Percentiles rank a stretch among this genome's conserved stretches.
phyloP scores from a whole-genome alignment of 2,888 invertebrate genomes.

The Endotricha flammealis region DNA sequence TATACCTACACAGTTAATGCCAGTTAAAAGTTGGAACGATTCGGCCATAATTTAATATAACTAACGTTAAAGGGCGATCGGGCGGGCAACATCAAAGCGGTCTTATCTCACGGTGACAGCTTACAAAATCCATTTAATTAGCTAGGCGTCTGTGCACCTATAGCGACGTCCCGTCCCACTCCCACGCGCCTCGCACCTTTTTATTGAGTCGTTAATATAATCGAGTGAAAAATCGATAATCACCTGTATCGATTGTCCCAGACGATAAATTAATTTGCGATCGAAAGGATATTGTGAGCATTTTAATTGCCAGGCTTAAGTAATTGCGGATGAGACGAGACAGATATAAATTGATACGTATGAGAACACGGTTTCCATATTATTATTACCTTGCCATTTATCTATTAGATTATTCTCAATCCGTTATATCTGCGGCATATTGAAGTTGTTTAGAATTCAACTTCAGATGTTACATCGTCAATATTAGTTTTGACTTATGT shows the following conservation, averaged over 20 bases:
- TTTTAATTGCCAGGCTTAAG: neutral
- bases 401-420: conserved; percentile 1
- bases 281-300: neutral
- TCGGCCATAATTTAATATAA: conserved; percentile 20
- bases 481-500: conserved; percentile 30
- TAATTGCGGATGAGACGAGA: neutral
- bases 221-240: conserved; percentile 20
- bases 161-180: conserved; percentile 30
- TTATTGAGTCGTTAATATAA: conserved; percentile 30
- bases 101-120: conserved; percentile 70
- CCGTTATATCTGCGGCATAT: conserved; percentile 4
- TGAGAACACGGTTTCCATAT: too few species aligned
- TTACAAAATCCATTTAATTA: conserved; percentile 78
- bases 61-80: conserved; percentile 26
- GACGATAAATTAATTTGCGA: conserved; percentile 6
- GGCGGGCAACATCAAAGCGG: conserved; percentile 57
- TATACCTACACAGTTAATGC: neutral
- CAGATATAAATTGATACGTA: neutral
- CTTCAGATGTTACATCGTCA: conserved; percentile 18
- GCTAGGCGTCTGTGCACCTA: conserved; percentile 35
- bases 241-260: conserved; percentile 3
- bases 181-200: conserved; percentile 43
- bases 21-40: conserved; percentile 9
- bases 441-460: conserved; percentile 8
- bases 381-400: neutral